Conservation (phyloP, 2,113 vertebrate species). For the Cinclus mexicanus region DNA sequence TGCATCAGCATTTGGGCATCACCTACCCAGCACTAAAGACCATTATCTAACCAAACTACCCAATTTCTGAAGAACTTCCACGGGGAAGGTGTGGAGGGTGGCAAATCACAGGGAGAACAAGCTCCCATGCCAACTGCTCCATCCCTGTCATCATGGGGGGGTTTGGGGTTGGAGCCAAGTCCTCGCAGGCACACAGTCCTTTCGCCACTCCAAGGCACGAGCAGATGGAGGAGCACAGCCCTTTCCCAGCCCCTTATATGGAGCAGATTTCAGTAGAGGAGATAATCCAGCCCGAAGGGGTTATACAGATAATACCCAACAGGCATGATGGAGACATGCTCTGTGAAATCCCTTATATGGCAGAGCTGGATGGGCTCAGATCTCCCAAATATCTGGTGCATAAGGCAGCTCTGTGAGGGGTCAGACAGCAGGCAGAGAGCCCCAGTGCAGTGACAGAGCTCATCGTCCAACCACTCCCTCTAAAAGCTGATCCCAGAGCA, state of each 20-base stretch:
- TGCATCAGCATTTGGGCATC: neutral
- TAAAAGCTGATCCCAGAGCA: neutral
- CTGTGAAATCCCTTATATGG: constrained; percentile 47
- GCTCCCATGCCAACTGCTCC: neutral
- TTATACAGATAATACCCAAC: constrained; percentile 51
- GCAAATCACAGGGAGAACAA: neutral
- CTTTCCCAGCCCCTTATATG: constrained; percentile 61
- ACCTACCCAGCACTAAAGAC: neutral
- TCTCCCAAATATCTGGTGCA: constrained; percentile 18
- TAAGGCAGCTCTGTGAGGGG: neutral
- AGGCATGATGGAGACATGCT: neutral
- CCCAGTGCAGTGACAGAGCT: neutral
- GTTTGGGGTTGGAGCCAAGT: constrained; percentile 28
- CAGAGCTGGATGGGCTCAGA: neutral
- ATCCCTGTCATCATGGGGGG: neutral
- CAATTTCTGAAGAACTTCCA: neutral
- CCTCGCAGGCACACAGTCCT: constrained; percentile 10
- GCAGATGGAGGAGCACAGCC: constrained; percentile 37
- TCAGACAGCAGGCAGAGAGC: neutral
- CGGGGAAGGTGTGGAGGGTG: neutral
- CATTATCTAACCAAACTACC: neutral
- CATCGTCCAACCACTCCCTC: neutral
- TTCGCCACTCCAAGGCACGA: constrained; percentile 35
- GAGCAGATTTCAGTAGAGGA: constrained; percentile 58
- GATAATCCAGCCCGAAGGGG: constrained; percentile 44